These are phyloP conservation scores for Monochamus alternatus DNA, from an alignment of 2,888 invertebrate species.

Conservation along the genomic window DNA sequence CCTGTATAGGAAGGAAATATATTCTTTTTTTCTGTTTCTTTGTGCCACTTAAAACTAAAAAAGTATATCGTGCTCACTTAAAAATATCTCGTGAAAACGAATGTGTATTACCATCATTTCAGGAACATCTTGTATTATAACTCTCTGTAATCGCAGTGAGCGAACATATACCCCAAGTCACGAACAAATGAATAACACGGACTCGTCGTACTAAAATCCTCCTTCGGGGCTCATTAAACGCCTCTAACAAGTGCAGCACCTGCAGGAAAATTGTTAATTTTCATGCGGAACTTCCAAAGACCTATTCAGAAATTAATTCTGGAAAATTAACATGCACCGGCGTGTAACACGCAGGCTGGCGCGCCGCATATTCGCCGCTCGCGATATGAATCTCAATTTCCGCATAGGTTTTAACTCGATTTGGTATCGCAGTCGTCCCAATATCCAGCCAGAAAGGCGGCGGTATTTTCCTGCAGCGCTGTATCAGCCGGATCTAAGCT, in stretches of 20 bases:
- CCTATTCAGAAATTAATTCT: not conserved
- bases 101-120: too few species aligned
- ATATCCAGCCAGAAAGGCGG: conserved; percentile 14
- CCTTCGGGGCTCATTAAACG: not conserved
- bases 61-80: too few species aligned
- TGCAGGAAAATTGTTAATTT: not conserved
- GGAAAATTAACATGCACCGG: conserved; percentile 35
- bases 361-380: conserved; percentile 17
- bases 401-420: conserved; percentile 45
- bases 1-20: too few species aligned
- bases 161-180: too few species aligned
- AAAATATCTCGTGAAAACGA: too few species aligned
- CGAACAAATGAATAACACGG: too few species aligned
- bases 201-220: too few species aligned
- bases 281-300: not conserved
- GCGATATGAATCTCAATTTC: conserved; percentile 50
- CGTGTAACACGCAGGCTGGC: conserved; percentile 33
- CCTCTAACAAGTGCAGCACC: not conserved
- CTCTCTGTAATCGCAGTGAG: too few species aligned
- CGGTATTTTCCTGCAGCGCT: conserved; percentile 1
- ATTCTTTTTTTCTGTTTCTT: too few species aligned
- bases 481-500: conserved; percentile 13
- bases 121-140: too few species aligned
- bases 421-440: conserved; percentile 27
- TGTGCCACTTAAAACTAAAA: too few species aligned